Percentiles rank a stretch among this genome's conserved stretches.
Evolutionary conservation across 2,113 vertebrate genomes (phyloP).

Genomic region (Anarrhichthys ocellatus): DNA sequence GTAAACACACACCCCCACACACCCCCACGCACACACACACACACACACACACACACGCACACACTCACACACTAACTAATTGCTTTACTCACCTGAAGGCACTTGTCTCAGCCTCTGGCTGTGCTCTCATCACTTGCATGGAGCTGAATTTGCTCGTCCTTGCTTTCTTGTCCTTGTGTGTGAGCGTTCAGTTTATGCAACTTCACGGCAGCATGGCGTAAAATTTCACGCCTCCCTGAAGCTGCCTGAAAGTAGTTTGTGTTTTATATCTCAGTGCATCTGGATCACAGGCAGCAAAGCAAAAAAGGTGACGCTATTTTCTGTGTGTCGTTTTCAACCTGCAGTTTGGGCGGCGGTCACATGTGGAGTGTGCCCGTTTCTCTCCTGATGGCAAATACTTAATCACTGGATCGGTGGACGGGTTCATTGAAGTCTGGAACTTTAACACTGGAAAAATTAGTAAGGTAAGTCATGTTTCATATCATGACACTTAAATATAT

Average conservation of each 20-base stretch:
- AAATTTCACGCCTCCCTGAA: background rate
- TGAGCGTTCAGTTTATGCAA: constrained; percentile 15
- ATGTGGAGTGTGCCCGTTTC: constrained; percentile 98
- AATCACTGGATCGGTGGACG: constrained; percentile 96
- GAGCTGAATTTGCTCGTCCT: constrained; percentile 38
- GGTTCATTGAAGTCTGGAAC: constrained; percentile 99
- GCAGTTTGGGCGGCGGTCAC: constrained; percentile 97
- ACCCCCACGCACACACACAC: constrained; percentile 16
- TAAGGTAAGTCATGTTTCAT: constrained; percentile 82
- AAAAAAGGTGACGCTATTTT: background rate
- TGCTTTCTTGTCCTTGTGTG: constrained; percentile 29
- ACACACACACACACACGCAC: no score
- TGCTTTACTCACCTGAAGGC: constrained; percentile 56
- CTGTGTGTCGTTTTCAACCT: background rate
- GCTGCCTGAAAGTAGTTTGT: constrained; percentile 10
- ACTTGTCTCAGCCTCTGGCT: constrained; percentile 39
- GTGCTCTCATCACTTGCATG: constrained; percentile 44
- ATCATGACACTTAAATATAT: background rate
- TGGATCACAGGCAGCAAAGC: background rate
- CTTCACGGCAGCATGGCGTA: constrained; percentile 14
- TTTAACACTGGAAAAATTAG: constrained; percentile 96
- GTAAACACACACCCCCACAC: background rate
- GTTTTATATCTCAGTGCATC: background rate
- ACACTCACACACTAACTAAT: constrained; percentile 63
- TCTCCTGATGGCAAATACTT: constrained; percentile 97